Evolutionary conservation across 2,888 invertebrate genomes (phyloP), one percentile per base, ranked within the genome.

Genomic region (Asteroscopus sphinx): DNA sequence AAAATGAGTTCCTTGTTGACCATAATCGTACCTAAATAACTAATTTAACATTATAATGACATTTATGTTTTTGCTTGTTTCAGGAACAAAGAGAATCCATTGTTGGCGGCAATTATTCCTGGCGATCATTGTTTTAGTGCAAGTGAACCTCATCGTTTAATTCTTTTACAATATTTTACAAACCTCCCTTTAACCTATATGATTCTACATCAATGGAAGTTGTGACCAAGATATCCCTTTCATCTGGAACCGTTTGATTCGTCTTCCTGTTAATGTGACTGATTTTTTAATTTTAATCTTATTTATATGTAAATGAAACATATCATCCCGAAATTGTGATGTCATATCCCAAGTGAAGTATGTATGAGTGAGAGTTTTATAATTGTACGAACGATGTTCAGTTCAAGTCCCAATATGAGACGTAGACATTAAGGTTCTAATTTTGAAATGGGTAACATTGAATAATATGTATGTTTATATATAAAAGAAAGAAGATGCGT

Each of bases 101-200:
- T 91, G 93, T 71, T 94, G 92, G 93, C 82, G 87, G 64, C 89
- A 88, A 60, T 77, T 91, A 1, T 84, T 91, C 62, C 54, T 92
- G 62, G 89, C 88, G 5, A 76, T 92, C 40, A 82, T 91, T 26
- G 72, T 93, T 3, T 68, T 93, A 57, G 83, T 92, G 63, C 92
- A 93, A 68, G 85, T 93, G 61, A 90, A 90, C 70, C 76, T 92
- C 17, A 67, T 92, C 63, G 81, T 89, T 79, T 83, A 84, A 90
- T 59, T 49, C 45, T 11, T 54, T 56, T 16, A 30, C 11, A 33
- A 16, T 13, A 0, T 11, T 28, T 39, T 30, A 36, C 26, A 17
- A 40, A 12, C 11, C 28, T 53, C 53, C 37, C 45, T 69, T 60
- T 26, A 37, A 46, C 44, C 44, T 57, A 37, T 52, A 63, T 51